phyloP scores from a whole-genome alignment of 2,888 invertebrate genomes.

The Dorcus hopei region DNA sequence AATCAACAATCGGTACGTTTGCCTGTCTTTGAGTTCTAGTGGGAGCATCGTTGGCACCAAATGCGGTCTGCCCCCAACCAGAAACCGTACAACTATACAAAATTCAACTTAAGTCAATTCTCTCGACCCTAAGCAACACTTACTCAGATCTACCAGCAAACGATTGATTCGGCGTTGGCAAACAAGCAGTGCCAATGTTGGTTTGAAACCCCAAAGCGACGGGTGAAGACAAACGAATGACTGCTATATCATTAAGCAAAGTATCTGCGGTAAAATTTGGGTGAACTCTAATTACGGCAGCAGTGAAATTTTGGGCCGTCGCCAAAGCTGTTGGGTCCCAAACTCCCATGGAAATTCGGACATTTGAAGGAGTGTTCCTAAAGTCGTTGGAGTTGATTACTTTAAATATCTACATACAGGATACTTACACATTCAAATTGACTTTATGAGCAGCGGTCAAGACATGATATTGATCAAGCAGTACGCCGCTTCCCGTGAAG shows the following conservation, averaged over 20 bases:
- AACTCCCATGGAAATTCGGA: constrained; percentile 31
- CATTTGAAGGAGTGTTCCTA: constrained; percentile 19
- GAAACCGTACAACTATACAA: constrained; percentile 59
- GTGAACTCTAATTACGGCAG: constrained; percentile 44
- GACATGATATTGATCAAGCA: constrained; percentile 65
- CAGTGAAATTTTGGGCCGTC: constrained; percentile 25
- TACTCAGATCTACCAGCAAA: constrained; percentile 1
- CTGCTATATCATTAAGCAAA: constrained; percentile 77
- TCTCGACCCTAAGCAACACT: not conserved
- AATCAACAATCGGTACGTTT: constrained; percentile 67
- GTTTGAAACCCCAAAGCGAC: constrained; percentile 56
- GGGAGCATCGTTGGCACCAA: constrained; percentile 46
- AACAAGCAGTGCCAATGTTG: constrained; percentile 62
- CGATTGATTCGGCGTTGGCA: constrained; percentile 50
- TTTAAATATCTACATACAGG: not conserved
- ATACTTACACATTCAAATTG: constrained; percentile 55
- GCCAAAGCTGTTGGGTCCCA: constrained; percentile 21
- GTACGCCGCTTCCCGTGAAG: constrained; percentile 70
- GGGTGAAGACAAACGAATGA: constrained; percentile 56
- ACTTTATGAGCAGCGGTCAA: constrained; percentile 74
- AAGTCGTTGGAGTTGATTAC: constrained; percentile 3
- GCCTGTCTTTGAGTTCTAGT: constrained; percentile 69
- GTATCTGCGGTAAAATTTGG: constrained; percentile 68
- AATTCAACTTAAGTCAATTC: not conserved
- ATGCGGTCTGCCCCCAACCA: constrained; percentile 89